Evolutionary conservation across 2,797 vertebrate species (phyloP), one percentile per base, ranked within the genome.

Genomic region (Platalea minor): DNA sequence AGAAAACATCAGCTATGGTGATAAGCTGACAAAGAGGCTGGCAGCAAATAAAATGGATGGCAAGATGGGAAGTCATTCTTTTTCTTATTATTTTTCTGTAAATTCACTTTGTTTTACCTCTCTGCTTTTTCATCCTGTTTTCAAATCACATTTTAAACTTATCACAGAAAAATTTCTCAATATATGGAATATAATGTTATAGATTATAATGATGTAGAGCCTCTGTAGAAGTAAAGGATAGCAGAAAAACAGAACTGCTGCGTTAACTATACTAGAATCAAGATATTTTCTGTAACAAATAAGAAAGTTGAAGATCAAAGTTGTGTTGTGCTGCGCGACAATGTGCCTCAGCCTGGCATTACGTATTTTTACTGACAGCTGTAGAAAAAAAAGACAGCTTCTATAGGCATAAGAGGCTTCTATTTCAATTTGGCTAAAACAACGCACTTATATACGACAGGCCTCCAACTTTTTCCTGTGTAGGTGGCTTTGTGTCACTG

Each of bases 1-100:
- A 94, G 69, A 95, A 93, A 92, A 20, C 46, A 73, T 82, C 87
- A n/a, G 51, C 25, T 82, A 17, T 28, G 57, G 37, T 89, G 59
- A 78, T 33, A 91, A 82, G 80, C 39, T 59, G 76, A 87, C 87
- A 93, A 77, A 94, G 31, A 87, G 8, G 37, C 67, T 56, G 84
- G 21, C 60, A 96, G 53, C 33, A 54, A 48, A 69, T 63, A 95
- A 89, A 88, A 64, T 16, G 51, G 46, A 60, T 90, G 18, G 5
- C 3, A 12, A 79, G 54, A 77, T 26, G 17, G 26, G 64, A 95
- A 95, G 68, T 45, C 5, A 51, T 92, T 85, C 7, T 39, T 73
- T 28, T 33, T 26, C 17, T 96, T 54, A 88, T 56, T 85, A 85
- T 85, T 45, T 78, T 79, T 46, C 4, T 29, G 56, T 82, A 73